Conservation (phyloP, 2,113 vertebrate species). For the Zosterops borbonicus region DNA sequence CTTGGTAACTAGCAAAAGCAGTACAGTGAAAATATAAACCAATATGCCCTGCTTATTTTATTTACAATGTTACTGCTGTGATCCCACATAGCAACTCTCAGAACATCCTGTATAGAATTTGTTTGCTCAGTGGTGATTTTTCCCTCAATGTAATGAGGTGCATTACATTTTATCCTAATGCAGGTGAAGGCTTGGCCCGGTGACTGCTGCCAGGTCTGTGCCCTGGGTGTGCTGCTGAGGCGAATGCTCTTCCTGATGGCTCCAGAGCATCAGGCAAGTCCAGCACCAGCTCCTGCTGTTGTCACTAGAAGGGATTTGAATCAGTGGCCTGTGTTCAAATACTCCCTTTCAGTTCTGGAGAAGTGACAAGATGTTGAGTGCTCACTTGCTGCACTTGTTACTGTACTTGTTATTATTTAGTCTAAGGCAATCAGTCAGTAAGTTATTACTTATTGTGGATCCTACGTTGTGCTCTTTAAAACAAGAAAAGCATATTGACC, state of each 20-base stretch:
- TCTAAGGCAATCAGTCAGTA: not conserved
- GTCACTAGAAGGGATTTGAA: not conserved
- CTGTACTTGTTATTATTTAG: not conserved
- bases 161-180: not conserved
- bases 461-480: not conserved
- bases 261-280: conserved; percentile 86
- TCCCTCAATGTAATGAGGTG: not conserved
- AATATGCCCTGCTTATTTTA: not conserved
- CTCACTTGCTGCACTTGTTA: not conserved
- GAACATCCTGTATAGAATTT: not conserved
- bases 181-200: conserved; percentile 77
- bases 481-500: not conserved
- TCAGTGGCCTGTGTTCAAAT: not conserved
- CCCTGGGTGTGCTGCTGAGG: conserved; percentile 81
- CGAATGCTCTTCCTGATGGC: conserved; percentile 92
- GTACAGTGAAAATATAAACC: not conserved
- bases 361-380: not conserved
- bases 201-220: conserved; percentile 76
- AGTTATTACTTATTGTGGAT: not conserved
- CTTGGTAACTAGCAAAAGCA: not conserved
- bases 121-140: not conserved
- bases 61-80: not conserved
- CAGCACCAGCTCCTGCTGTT: not conserved
- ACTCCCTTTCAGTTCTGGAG: not conserved
- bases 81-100: not conserved